A percentile compares a stretch with the other conserved stretches of the same genome.
Evolutionary conservation across 2,113 vertebrate species (phyloP).

Genomic region (Rhea pennata): DNA sequence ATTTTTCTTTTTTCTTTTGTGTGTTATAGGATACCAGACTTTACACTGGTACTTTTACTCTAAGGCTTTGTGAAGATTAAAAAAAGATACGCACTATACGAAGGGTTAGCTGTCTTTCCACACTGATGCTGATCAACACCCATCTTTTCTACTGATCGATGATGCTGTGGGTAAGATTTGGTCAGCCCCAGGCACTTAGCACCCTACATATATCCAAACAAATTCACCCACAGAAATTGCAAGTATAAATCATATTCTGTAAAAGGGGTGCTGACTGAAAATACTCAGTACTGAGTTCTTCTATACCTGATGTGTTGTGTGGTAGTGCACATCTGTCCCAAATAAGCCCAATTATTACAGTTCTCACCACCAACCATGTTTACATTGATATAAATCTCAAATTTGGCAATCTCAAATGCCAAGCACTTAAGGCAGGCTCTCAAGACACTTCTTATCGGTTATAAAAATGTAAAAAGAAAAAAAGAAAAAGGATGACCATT

Average conservation of each 20-base stretch:
- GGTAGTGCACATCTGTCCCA: fast-evolving
- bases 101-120: neutral
- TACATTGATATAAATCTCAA: too few species aligned
- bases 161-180: neutral
- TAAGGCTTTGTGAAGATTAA: neutral
- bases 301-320: neutral
- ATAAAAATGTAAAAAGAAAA: neutral
- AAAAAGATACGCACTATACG: neutral
- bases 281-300: neutral
- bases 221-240: neutral
- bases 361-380: too few species aligned
- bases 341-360: neutral
- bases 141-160: neutral
- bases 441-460: neutral
- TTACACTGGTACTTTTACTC: neutral
- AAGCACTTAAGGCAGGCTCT: neutral
- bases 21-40: neutral
- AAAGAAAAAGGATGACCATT: neutral
- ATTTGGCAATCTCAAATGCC: neutral
- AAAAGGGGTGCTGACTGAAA: neutral
- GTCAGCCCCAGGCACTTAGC: neutral
- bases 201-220: neutral
- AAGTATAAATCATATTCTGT: neutral
- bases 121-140: fast-evolving
- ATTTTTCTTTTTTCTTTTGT: neutral